A percentile compares a stretch with the other conserved stretches of the same genome.
Evolutionary conservation across 2,113 vertebrate genomes (phyloP).

Genomic region (Hydrochoerus hydrochaeris): DNA sequence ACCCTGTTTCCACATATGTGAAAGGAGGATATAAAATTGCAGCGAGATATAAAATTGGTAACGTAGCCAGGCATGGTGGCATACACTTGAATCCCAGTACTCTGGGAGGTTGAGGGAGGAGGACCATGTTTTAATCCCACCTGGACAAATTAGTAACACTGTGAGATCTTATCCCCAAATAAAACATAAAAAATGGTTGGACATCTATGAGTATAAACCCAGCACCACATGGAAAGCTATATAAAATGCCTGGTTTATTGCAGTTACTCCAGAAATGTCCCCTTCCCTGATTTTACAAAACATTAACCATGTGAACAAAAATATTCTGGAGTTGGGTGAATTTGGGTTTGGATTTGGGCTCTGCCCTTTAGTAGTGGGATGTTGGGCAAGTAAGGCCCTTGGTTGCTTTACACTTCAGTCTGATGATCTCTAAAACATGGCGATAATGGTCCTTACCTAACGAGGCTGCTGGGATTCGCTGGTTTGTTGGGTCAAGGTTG

Average conservation of each 20-base stretch:
- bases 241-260: neutral
- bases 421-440: neutral
- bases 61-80: neutral
- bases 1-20: neutral
- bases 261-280: neutral
- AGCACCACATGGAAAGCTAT: neutral
- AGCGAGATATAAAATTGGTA: neutral
- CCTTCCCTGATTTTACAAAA: neutral
- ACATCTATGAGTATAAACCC: neutral
- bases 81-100: neutral
- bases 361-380: neutral
- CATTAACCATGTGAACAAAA: slow-evolving; percentile 1
- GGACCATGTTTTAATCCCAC: neutral
- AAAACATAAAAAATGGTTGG: neutral
- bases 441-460: neutral
- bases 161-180: neutral
- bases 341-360: neutral
- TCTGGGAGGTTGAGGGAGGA: neutral
- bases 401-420: neutral
- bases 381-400: neutral
- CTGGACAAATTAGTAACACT: neutral
- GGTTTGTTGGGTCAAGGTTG: neutral
- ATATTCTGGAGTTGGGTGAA: neutral
- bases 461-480: neutral
- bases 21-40: neutral